phyloP scores from a whole-genome alignment of 2,888 invertebrate species.

The Eurytoma adleriae region DNA sequence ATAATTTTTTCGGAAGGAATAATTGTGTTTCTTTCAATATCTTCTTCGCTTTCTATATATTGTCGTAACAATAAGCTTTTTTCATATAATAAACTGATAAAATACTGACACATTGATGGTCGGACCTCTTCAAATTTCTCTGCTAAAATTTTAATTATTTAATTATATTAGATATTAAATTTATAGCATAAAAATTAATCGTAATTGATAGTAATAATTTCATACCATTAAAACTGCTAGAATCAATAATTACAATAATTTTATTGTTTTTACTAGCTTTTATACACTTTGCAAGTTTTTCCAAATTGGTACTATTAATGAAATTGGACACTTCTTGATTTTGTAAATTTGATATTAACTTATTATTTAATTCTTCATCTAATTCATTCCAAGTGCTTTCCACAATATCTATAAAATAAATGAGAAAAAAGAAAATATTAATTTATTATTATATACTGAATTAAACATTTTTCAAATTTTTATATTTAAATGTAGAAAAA shows the following conservation, averaged over 20 bases:
- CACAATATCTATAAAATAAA: conserved; percentile 10
- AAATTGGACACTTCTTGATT: background rate
- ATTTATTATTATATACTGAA: background rate
- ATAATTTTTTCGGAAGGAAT: conserved; percentile 29
- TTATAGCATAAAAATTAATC: background rate
- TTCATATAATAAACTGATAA: conserved; percentile 37
- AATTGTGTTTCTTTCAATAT: conserved; percentile 14
- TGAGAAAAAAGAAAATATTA: background rate
- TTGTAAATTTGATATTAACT: background rate
- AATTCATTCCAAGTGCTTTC: background rate
- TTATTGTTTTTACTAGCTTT: conserved; percentile 16
- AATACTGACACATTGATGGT: conserved; percentile 38
- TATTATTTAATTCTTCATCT: conserved; percentile 1
- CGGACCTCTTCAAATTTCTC: conserved; percentile 6
- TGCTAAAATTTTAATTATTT: background rate
- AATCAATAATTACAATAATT: conserved; percentile 32
- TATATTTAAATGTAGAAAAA: background rate
- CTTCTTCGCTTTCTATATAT: conserved; percentile 32
- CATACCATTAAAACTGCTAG: conserved; percentile 32
- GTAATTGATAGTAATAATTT: background rate
- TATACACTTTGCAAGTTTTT: conserved; percentile 36
- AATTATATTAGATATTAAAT: background rate
- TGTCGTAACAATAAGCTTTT: conserved; percentile 34
- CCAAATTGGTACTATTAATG: conserved; percentile 23
- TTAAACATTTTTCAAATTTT: background rate